phyloP scores from a whole-genome alignment of 2,888 invertebrate genomes.

The Xiphydria camelus region DNA sequence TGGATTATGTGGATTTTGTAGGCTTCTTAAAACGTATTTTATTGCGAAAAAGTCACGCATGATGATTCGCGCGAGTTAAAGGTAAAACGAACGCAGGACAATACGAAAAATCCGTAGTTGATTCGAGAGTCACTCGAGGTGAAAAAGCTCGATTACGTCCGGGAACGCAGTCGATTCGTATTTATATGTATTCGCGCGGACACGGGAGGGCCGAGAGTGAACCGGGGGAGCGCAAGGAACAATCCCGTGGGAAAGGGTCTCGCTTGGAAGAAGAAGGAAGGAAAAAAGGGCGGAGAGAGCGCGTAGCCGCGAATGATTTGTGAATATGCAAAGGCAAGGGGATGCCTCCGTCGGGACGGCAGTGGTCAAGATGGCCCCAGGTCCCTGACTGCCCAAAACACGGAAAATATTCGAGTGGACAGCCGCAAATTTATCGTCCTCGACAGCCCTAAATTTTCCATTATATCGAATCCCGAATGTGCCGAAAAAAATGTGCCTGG shows the following conservation, averaged over 20 bases:
- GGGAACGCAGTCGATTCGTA: no score
- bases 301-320: constrained; percentile 51
- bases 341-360: constrained; percentile 42
- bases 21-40: no score
- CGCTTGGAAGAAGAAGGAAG: constrained; percentile 29
- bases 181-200: no score
- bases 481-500: constrained; percentile 39
- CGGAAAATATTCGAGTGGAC: constrained; percentile 58
- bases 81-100: no score
- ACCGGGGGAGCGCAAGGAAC: constrained; percentile 2
- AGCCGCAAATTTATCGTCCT: constrained; percentile 56
- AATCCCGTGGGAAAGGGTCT: constrained; percentile 43
- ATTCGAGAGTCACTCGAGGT: no score
- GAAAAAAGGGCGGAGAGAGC: constrained; percentile 12
- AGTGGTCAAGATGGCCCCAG: constrained; percentile 55
- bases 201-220: constrained; percentile 1
- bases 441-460: constrained; percentile 55
- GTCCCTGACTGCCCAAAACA: constrained; percentile 53
- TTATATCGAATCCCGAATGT: constrained; percentile 46
- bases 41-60: no score
- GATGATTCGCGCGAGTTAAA: no score
- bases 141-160: no score
- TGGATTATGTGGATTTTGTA: no score
- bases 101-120: no score
- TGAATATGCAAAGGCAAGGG: constrained; percentile 57